phyloP scores from a whole-genome alignment of 92 coral and sea anemone species.

The Virgularia gustaviana region DNA sequence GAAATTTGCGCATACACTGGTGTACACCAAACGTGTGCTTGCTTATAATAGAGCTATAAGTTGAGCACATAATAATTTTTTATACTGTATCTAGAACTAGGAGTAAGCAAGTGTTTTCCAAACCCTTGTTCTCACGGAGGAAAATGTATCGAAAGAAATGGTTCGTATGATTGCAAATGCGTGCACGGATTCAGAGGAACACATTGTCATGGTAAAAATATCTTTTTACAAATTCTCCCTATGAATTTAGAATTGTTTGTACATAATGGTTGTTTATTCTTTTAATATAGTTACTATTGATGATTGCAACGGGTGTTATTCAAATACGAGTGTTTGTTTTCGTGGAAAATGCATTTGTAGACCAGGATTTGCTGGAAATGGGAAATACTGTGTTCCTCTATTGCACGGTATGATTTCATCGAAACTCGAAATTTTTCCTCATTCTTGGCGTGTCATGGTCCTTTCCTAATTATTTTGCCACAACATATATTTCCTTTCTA shows the following conservation, averaged over 20 bases:
- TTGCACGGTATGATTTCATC: too few relatives aligned
- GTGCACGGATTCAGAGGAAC: conserved; percentile 61
- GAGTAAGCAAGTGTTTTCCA: conserved; percentile 40
- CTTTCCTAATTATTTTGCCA: too few relatives aligned
- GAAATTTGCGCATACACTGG: too few relatives aligned
- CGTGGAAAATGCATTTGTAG: conserved; percentile 92
- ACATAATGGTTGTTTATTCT: neutral
- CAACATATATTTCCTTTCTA: too few relatives aligned
- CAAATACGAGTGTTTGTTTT: conserved; percentile 67
- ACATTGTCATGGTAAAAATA: conserved; percentile 53
- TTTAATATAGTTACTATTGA: conserved; percentile 3
- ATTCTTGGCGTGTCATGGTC: too few relatives aligned
- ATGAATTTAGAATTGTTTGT: neutral
- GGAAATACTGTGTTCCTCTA: conserved; percentile 31
- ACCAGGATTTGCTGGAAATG: conserved; percentile 83
- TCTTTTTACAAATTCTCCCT: too few relatives aligned
- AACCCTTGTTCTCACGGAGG: conserved; percentile 70
- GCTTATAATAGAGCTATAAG: neutral
- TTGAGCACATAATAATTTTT: neutral
- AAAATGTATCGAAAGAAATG: conserved; percentile 50
- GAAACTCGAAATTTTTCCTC: too few relatives aligned
- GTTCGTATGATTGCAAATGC: conserved; percentile 47
- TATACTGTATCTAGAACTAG: conserved; percentile 10
- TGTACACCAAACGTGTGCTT: too few relatives aligned
- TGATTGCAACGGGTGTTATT: conserved; percentile 29